Base-by-base conservation (phyloP, 2,797 vertebrate genomes). In the Myripristis jacobus region DNA sequence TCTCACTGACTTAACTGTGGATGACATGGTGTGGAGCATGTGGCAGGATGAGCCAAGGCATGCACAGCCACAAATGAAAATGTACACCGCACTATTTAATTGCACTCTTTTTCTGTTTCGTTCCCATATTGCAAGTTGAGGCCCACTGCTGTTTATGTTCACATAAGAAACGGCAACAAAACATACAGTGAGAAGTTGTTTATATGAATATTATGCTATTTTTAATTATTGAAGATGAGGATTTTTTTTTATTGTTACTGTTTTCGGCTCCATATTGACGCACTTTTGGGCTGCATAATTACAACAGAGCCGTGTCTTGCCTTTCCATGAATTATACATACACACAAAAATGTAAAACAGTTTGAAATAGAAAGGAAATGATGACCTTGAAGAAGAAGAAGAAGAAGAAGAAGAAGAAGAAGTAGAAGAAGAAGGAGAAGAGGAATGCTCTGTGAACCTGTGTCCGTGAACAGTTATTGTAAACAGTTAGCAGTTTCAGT, bases 1-100 rank as follows among this genome's bases (percentile, higher is more conserved):
- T 90, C 77, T 86, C 74, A 2, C 85, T 90, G 83, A 90, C 83
- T 89, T 83, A 77, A 89, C 87, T 76, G 88, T 72, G 78, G 71
- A 68, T 83, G 83, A 86, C 78, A 79, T 72, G 70, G 83, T 80
- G 86, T 66, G 70, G 70, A 79, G 81, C 77, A 60, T 78, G 81
- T 54, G 68, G 73, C 59, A 11, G 24, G 38, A 54, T 74, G 43
- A 22, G 81, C 77, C 60, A 59, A 66, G 48, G 41, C 69, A 16
- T 47, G 66, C 65, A 56, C 63, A 75, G 46, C 62, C 75, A 74
- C 66, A 76, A 81, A 81, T 75, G 70, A 66, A 61, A 46, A 57
- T 56, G 57, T 55, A 3, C 43, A 31, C 29, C 5, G 29, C 29
- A 44, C 41, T 50, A 31, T 72, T 43, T 48, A 43, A 58, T 43